Percentiles rank a stretch among this genome's conserved stretches.
Evolutionary conservation across 2,797 vertebrate species (phyloP).

Genomic region (Tarsius wallacei): DNA sequence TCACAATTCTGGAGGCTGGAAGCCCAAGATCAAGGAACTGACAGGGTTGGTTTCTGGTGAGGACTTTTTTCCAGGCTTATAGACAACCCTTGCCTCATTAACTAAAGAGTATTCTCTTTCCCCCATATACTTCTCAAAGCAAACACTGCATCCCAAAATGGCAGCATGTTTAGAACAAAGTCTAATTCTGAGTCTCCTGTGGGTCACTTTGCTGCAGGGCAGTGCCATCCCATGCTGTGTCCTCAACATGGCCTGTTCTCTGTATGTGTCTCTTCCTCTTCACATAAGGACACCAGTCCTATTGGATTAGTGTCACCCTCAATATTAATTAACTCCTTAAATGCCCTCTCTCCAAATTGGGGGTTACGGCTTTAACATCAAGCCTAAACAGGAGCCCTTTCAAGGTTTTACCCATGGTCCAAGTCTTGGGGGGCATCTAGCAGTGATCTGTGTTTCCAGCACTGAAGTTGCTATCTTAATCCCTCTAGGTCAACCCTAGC

Average conservation of each 20-base stretch:
- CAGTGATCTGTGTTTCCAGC: neutral
- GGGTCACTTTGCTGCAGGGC: too few relatives aligned
- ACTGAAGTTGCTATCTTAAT: slow-evolving; percentile 28
- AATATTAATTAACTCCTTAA: neutral
- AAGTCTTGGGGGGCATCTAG: neutral
- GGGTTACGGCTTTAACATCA: neutral
- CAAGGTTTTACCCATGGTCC: neutral
- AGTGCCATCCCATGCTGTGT: neutral
- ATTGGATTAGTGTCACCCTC: neutral
- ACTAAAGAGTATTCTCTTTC: too few relatives aligned
- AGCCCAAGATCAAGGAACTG: neutral
- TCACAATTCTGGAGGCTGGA: neutral
- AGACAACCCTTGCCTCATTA: neutral
- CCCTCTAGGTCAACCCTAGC: slow-evolving; percentile 96
- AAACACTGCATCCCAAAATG: too few relatives aligned
- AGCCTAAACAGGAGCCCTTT: neutral
- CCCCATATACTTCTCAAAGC: too few relatives aligned
- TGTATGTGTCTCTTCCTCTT: neutral
- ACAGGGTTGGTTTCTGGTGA: neutral
- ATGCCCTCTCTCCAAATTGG: neutral
- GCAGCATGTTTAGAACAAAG: too few relatives aligned
- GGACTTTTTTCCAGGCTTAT: neutral
- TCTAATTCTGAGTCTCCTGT: too few relatives aligned
- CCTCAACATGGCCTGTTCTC: neutral
- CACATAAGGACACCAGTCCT: neutral